Evolutionary conservation across 1,140 invertebrate genomes (phyloP).

Genomic region (Lycorma delicatula): DNA sequence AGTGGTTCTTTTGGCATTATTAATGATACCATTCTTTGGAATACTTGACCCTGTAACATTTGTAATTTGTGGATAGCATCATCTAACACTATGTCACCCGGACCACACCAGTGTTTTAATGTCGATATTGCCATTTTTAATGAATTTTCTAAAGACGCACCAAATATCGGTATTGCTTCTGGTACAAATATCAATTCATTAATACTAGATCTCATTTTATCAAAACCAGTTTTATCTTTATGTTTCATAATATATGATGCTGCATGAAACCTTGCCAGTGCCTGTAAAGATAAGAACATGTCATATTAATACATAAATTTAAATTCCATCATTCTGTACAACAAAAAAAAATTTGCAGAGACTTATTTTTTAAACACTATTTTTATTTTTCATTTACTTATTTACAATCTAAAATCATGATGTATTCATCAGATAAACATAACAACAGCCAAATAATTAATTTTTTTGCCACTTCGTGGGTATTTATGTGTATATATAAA

Average conservation of each 20-base stretch:
- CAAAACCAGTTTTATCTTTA: conserved; percentile 30
- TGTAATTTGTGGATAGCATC: conserved; percentile 24
- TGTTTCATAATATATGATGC: conserved; percentile 41
- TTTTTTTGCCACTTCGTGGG: too few relatives aligned
- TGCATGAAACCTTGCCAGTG: conserved; percentile 46
- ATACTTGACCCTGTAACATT: conserved; percentile 17
- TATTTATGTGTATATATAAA: too few relatives aligned
- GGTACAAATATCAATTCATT: conserved; percentile 25
- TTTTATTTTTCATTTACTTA: too few relatives aligned
- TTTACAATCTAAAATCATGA: too few relatives aligned
- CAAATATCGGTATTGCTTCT: conserved; percentile 27
- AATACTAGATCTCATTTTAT: background rate
- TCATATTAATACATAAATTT: too few relatives aligned
- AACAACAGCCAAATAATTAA: too few relatives aligned
- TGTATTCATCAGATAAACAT: too few relatives aligned
- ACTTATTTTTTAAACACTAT: too few relatives aligned
- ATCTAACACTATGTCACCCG: conserved; percentile 23
- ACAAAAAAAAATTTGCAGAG: too few relatives aligned
- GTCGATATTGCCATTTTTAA: conserved; percentile 18
- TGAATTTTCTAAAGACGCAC: conserved; percentile 32
- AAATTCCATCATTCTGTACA: too few relatives aligned
- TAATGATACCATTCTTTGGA: conserved; percentile 15
- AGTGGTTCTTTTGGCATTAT: conserved; percentile 19
- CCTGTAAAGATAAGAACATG: conserved; percentile 34
- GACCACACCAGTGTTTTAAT: conserved; percentile 18